Base-by-base conservation (phyloP, 2,113 vertebrate species). In the Cairina moschata region DNA sequence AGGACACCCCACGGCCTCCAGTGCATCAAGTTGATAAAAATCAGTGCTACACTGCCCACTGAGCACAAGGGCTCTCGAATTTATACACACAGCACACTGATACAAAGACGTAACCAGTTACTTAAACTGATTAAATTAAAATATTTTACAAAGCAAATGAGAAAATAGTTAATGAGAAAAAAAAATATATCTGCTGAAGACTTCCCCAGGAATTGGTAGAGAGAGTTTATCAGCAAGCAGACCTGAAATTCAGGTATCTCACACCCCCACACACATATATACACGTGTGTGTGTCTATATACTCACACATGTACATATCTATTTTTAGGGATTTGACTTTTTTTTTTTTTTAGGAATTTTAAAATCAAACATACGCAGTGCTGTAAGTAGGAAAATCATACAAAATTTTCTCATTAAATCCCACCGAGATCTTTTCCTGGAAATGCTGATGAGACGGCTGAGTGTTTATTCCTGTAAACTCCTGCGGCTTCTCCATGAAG, bases 1-100 rank as follows among this genome's bases (percentile, higher is more conserved):
- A 23, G 52, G 31, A 11, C 36, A 8, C 5, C 55, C 54, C 13
- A 8, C 6, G 3, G 32, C 58, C 59, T 42, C 67, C 56, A 25
- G 50, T 0, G 21, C 31, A 8, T 16, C n/a, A 4, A 7, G 1
- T 20, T 25, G 22, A 8, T 8, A 9, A 23, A 9, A 60, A 13
- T 2, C 34, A 13, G 63, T 3, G 0, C 56, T 20, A 31, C 12
- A 0, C 13, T 4, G 40, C 55, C 17, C 34, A 8, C 17, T 8
- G 2, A 29, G 11, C 29, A 42, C 21, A 8, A 21, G 3, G 6
- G 50, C 65, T 16, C 44, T 21, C 21, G 9, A 32, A 13, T 0
- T 3, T 5, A 10, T 3, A 46, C 48, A n/a, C 3, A 5, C 52
- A 3, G 6, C 59, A 11, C 28, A 14, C 1, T 73, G 13, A 8